Evolutionary conservation across 2,888 invertebrate species (phyloP), one percentile per base, ranked within the genome.

Genomic region (Metalampra italica): DNA sequence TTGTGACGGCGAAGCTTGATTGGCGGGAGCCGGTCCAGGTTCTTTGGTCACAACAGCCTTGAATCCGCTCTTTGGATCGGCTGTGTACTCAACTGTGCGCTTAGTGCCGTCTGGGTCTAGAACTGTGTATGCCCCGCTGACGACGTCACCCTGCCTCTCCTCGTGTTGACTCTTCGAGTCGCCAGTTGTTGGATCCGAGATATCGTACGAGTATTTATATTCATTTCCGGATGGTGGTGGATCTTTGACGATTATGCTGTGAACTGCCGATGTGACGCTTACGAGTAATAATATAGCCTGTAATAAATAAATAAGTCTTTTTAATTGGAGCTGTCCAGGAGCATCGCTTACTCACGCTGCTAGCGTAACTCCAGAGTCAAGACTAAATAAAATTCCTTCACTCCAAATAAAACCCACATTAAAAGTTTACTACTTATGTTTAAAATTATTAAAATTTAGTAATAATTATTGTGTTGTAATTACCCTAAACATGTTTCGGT

Each of bases 151-250:
- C 49, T 68, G 73, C 30, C 83, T 73, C 37, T 74, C 64, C 59
- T 90, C 90, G 46, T 85, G 81, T 53, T 85, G 78, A 45, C 80
- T 85, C 61, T 89, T 89, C 11, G 72, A 71, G 56, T 90, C 90
- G 34, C 90, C 89, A 0, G 90, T 89, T 1, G 71, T 65, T 1
- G 79, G 93, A 85, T 91, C 93, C 79, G 82, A 91, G 78, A 86
- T 68, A 45, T 79, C 71, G 59, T 90, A 90, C 1, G 85, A 82
- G 57, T 84, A 90, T 52, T 79, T 84, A 61, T 90, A 90, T 48
- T 89, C 85, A 0, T 71, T 66, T 9, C 75, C 73, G 0, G 74
- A 69, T 0, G 77, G 78, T 1, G 78, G 80, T 1, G 85, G 75
- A 53, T 88, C 86, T 9, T 71, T 78, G 13, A 88, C 82, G 53